These are phyloP conservation scores for Saccopteryx bilineata DNA, from an alignment of 2,113 vertebrate genomes.

Conservation along the genomic window DNA sequence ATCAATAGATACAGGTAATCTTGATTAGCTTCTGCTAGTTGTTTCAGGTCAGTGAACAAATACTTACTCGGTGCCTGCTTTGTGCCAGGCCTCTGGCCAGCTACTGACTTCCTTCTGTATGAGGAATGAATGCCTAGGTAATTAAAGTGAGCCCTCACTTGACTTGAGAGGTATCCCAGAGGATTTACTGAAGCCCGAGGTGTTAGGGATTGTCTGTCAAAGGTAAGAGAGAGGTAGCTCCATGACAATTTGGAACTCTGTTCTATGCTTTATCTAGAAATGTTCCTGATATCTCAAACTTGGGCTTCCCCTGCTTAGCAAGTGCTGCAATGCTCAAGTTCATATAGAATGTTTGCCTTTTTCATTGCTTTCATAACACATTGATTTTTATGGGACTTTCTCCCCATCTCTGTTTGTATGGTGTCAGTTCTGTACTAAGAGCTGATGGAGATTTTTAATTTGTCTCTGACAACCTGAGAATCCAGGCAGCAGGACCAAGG, in stretches of 20 bases:
- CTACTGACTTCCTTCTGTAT: background rate
- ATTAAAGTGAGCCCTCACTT: background rate
- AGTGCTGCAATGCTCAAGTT: background rate
- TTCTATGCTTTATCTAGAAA: background rate
- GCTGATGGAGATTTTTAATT: background rate
- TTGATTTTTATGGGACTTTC: conserved; percentile 31
- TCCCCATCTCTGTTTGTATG: conserved; percentile 31
- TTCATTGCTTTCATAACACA: conserved; percentile 43
- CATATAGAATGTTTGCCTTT: background rate
- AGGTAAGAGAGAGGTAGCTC: background rate
- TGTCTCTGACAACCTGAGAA: conserved; percentile 4
- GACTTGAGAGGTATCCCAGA: background rate
- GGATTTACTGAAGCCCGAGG: background rate
- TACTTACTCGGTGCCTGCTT: conserved; percentile 10
- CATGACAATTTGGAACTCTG: background rate
- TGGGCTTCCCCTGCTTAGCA: background rate
- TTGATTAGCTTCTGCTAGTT: background rate
- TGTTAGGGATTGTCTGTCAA: background rate
- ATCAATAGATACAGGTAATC: background rate
- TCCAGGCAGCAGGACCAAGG: background rate
- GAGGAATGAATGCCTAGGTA: background rate
- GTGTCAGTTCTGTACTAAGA: background rate
- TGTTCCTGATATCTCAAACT: background rate
- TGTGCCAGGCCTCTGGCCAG: background rate
- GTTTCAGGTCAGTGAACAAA: background rate